Conservation (phyloP, 2,797 vertebrate genomes). For the Pipistrellus pipistrellus region DNA sequence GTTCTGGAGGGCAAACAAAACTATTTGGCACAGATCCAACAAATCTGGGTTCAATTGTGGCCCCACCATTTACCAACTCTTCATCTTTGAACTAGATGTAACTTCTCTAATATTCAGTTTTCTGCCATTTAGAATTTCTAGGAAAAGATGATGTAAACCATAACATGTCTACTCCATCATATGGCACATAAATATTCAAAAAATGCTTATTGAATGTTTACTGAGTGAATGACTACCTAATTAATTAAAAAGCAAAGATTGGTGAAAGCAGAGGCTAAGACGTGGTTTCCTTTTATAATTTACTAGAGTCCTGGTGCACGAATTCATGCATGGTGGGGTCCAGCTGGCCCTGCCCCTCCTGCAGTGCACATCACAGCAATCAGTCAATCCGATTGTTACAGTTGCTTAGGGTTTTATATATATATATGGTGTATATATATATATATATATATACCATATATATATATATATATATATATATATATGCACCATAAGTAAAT, state of each 20-base stretch:
- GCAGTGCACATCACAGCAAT: too few species aligned
- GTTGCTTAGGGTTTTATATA: too few species aligned
- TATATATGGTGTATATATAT: too few species aligned
- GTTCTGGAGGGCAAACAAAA: neutral
- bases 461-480: too few species aligned
- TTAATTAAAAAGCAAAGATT: conserved; percentile 52
- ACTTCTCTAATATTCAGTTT: neutral
- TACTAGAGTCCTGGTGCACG: neutral
- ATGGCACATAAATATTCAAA: neutral
- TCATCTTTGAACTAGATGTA: neutral
- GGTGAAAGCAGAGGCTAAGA: neutral
- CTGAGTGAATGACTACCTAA: neutral
- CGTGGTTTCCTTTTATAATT: neutral
- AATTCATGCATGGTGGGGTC: too few species aligned
- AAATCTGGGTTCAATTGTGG: neutral
- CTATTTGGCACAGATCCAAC: neutral
- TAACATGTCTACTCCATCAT: neutral
- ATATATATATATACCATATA: neutral
- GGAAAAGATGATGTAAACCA: neutral
- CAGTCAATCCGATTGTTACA: too few species aligned
- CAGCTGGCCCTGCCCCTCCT: too few species aligned
- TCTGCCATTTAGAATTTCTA: neutral
- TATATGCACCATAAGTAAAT: neutral
- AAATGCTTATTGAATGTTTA: neutral
- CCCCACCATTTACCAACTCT: neutral